Conservation (phyloP, 2,797 vertebrate genomes). For the Dermochelys coriacea region DNA sequence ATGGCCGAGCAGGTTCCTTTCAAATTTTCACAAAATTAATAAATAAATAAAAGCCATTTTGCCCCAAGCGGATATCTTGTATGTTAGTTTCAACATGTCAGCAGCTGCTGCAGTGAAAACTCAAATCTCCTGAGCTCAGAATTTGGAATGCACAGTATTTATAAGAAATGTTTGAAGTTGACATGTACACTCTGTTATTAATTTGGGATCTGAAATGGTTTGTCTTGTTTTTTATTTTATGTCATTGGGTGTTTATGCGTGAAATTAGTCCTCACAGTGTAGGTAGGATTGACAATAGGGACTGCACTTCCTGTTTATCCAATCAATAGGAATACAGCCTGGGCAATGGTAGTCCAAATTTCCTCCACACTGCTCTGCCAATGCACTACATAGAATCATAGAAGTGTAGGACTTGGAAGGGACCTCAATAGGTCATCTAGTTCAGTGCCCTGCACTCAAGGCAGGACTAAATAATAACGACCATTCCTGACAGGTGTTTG, state of each 20-base stretch:
- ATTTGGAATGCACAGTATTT: not conserved
- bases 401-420: not conserved
- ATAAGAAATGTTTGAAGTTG: not conserved
- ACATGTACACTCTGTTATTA: not conserved
- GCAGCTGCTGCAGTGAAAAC: not conserved
- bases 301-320: not conserved
- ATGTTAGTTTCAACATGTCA: not conserved
- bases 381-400: not conserved
- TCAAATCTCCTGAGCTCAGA: constrained; percentile 3
- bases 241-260: not conserved
- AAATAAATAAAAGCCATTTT: not conserved
- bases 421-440: not conserved
- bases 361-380: not conserved
- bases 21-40: constrained; percentile 29
- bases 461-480: not conserved
- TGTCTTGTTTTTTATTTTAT: not conserved
- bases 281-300: not conserved
- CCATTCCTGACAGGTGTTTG: not conserved
- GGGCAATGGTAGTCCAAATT: not conserved
- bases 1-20: not conserved
- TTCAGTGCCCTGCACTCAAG: not conserved
- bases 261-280: not conserved
- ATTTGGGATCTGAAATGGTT: not conserved
- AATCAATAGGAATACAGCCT: not conserved
- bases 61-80: not conserved